Percentiles rank a stretch among this genome's conserved stretches.
phyloP scores from a whole-genome alignment of 1,140 invertebrate species.

The Philotrypesis tridentata region DNA sequence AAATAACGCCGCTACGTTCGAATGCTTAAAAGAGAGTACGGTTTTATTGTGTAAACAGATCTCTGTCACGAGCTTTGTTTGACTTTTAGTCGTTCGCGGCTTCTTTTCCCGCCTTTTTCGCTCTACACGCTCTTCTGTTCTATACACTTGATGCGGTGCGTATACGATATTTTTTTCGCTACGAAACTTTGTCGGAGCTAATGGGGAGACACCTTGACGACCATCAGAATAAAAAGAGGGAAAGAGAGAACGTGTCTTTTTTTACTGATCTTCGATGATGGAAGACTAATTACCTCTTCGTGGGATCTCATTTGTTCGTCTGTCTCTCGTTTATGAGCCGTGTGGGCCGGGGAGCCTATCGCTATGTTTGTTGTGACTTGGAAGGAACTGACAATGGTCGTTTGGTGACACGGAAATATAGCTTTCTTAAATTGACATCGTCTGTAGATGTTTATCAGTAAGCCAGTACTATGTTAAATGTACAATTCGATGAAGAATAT shows the following conservation, averaged over 20 bases:
- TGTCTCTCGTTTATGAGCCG: neutral
- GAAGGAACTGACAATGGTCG: neutral
- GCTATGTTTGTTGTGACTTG: neutral
- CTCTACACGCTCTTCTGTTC: neutral
- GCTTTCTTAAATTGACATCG: neutral
- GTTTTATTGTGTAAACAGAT: slow-evolving; percentile 13
- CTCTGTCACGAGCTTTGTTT: neutral
- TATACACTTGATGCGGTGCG: neutral
- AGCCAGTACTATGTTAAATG: neutral
- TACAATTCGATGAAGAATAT: too few relatives aligned
- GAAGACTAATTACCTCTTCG: neutral
- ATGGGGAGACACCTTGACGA: neutral
- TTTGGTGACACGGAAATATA: neutral
- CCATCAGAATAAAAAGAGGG: too few relatives aligned
- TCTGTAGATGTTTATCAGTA: neutral
- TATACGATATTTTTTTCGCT: neutral
- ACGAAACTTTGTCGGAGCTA: neutral
- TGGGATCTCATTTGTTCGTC: neutral
- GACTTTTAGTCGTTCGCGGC: neutral
- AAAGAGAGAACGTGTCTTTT: too few relatives aligned
- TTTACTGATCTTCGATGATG: neutral
- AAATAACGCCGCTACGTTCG: slow-evolving; percentile 26
- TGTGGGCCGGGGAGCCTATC: neutral
- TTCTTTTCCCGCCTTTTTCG: neutral
- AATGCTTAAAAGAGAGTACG: neutral